Evolutionary conservation across 2,888 invertebrate genomes (phyloP), one percentile per base, ranked within the genome.

Genomic region (Endotricha flammealis): DNA sequence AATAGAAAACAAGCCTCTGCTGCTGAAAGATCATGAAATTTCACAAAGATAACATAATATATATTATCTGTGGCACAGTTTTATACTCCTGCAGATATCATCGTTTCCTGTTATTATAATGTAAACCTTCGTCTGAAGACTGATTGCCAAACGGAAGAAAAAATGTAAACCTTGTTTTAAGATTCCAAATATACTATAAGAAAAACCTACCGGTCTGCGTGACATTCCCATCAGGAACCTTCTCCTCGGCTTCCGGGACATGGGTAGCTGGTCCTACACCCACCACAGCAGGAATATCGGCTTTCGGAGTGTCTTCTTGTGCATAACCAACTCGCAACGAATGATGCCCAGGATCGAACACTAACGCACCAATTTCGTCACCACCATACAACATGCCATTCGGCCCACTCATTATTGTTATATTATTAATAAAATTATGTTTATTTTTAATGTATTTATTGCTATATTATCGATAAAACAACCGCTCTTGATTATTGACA

Each of bases 261-360:
- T 91, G 88, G 0, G 90, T 88, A 0, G 88, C 71, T 17, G 95
- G 95, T 7, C 92, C 91, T 4, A 96, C 91, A 1, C 98, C 98
- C 16, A 97, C 93, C 25, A 95, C 93, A 0, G 97, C 93, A 0
- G 98, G 98, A 39, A 98, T 97, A 88, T 99, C 98, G 1, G 97
- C 96, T 87, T 99, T 99, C 2, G 99, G 99, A n/a, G 96, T 95
- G 71, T 99, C 99, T 74, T 99, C 99, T 61, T 98, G 97, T 5
- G 97, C 97, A 87, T 96, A 98, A 36, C 97, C 98, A 31, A 95
- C 95, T 38, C 97, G 88, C 35, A 97, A 80, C 0, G 95, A 93
- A 64, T 86, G 82, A 45, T 85, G 83, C 0, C 85, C 99, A 5
- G 98, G 93, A 76, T 99, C 99, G 65, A 99, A 98, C 17, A 99